Percentiles rank a stretch among this genome's conserved stretches.
Conservation (phyloP, 2,113 vertebrate genomes). For the Pandion haliaetus region DNA sequence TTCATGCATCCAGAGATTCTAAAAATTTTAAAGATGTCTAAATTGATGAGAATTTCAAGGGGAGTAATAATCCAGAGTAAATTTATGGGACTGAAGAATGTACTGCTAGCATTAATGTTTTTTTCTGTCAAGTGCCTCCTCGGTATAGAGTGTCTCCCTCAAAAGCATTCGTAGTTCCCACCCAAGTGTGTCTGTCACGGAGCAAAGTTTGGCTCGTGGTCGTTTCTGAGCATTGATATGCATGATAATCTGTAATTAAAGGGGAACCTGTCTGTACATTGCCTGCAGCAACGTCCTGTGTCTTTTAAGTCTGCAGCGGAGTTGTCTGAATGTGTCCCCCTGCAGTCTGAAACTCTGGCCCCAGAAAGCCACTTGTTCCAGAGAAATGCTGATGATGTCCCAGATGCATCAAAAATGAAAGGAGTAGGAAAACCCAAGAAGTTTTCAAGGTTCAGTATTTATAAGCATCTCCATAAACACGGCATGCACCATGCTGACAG, state of each 20-base stretch:
- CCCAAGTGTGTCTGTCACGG: neutral
- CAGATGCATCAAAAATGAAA: slow-evolving; percentile 81
- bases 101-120: neutral
- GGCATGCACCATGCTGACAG: slow-evolving; percentile 80
- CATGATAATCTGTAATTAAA: neutral
- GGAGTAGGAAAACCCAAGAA: slow-evolving; percentile 78
- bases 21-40: neutral
- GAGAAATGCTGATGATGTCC: slow-evolving; percentile 50
- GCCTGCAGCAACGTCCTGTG: neutral
- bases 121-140: neutral
- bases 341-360: neutral
- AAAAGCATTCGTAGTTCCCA: neutral
- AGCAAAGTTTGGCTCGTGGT: neutral
- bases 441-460: slow-evolving; percentile 83
- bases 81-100: neutral
- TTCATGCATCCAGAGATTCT: neutral
- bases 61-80: neutral
- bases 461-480: slow-evolving; percentile 83
- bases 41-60: neutral
- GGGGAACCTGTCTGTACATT: neutral
- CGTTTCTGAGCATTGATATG: neutral
- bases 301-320: slow-evolving; percentile 36
- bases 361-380: neutral
- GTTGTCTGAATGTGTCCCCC: neutral
- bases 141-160: neutral